These are phyloP conservation scores for Carterocephalus palaemon DNA, from an alignment of 2,888 invertebrate genomes.

Conservation along the genomic window DNA sequence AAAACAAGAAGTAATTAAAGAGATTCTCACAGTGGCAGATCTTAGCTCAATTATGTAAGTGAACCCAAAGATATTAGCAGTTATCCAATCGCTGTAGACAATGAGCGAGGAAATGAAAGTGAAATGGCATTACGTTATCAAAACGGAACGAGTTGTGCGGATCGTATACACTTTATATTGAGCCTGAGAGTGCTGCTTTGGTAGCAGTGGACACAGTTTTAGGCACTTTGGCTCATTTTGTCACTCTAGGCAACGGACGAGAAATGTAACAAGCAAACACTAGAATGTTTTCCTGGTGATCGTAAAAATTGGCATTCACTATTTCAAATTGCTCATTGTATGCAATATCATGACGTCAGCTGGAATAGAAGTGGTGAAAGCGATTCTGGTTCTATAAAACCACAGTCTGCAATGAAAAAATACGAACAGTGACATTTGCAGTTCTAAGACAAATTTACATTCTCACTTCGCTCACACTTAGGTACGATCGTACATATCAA, in stretches of 20 bases:
- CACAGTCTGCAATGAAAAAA: not conserved
- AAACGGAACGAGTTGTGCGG: constrained; percentile 47
- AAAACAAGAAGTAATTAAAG: constrained; percentile 63
- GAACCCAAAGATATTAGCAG: constrained; percentile 65
- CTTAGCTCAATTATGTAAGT: constrained; percentile 59
- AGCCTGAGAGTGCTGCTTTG: too few species aligned
- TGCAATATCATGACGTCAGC: not conserved
- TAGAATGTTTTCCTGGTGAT: not conserved
- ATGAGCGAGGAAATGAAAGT: constrained; percentile 75
- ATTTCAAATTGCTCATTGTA: not conserved
- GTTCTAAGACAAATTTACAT: too few species aligned
- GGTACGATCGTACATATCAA: too few species aligned
- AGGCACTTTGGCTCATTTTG: too few species aligned
- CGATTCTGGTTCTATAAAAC: not conserved
- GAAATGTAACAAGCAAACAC: not conserved
- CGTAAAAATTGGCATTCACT: not conserved
- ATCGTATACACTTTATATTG: constrained; percentile 18
- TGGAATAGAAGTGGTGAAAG: not conserved
- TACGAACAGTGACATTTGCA: not conserved
- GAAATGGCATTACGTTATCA: constrained; percentile 67
- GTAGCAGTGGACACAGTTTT: too few species aligned
- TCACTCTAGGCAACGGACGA: constrained; percentile 1
- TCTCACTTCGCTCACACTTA: too few species aligned
- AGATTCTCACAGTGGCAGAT: constrained; percentile 61
- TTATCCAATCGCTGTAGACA: constrained; percentile 73